Evolutionary conservation across 2,888 invertebrate species (phyloP), one percentile per base, ranked within the genome.

Genomic region (Synanthedon formicaeformis): DNA sequence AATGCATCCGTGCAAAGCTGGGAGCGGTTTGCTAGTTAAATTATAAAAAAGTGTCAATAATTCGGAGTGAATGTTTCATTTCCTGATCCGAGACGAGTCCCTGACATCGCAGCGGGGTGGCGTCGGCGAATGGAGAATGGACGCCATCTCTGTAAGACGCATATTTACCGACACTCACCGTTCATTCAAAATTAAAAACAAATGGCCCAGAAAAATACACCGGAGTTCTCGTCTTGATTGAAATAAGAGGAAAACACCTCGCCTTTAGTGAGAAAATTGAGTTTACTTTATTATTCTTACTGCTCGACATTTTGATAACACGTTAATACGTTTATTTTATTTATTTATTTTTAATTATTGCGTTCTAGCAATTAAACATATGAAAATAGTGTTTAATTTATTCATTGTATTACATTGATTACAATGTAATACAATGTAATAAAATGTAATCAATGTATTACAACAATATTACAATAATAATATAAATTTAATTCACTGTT

Each of bases 131-230:
- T 34, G 34, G 34, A 34, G 34, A 34, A 34, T 34, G 34, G 34
- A 34, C 34, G 34, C 34, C 34, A 34, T 34, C 34, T 34, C 2
- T 34, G 10, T 34, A 34, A 45, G 45, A 45, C 13, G 45, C 45
- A 12, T 14, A 45, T 45, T 45, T 14, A 45, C 34, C 34, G 34
- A 34, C 12, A 45, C n/a, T 14, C 12, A 45, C 13, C 14, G 45
- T 34, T 34, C 10, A 8, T 54, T 60, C 78, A 65, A 78, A 81
- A 83, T 83, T 81, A 83, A 82, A 82, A 81, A 74, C 75, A 82
- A 81, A 81, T 81, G 78, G 79, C 71, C 74, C 73, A 77, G 78
- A 81, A 81, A 78, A 80, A 73, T 75, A 76, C 69, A 45, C 45
- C 45, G 45, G 60, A 72, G 66, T 75, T 76, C 73, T 70, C 73